Evolutionary conservation across 2,797 vertebrate species (phyloP).

Genomic region (Pangasius mekongensis): DNA sequence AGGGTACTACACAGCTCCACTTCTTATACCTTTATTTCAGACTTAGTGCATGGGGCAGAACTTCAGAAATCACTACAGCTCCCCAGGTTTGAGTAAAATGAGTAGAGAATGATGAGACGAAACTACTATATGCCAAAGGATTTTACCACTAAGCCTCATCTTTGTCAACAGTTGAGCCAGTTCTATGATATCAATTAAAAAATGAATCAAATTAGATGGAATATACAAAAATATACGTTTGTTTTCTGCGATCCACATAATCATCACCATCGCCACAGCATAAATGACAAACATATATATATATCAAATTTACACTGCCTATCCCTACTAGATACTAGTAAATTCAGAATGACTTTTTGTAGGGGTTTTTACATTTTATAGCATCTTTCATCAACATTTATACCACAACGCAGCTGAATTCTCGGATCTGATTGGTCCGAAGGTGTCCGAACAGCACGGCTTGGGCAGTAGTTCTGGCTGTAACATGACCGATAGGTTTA

Average conservation of each 20-base stretch:
- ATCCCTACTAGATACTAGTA: no score
- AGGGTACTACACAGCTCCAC: neutral
- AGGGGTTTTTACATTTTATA: no score
- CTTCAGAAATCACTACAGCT: neutral
- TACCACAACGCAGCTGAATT: no score
- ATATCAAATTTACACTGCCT: no score
- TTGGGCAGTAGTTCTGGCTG: neutral
- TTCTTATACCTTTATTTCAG: constrained; percentile 6
- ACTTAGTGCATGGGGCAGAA: neutral
- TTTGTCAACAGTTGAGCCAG: neutral
- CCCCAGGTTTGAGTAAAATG: neutral
- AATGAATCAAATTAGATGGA: neutral
- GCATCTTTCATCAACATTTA: neutral
- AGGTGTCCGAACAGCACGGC: neutral
- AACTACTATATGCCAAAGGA: neutral
- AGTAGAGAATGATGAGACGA: neutral
- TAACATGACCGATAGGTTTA: neutral
- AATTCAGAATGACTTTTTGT: no score
- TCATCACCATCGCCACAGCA: neutral
- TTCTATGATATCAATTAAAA: neutral
- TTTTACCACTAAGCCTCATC: neutral
- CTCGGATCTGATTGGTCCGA: neutral
- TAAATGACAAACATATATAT: no score
- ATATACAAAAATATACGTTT: neutral
- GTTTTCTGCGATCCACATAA: neutral